Evolutionary conservation across 2,888 invertebrate genomes (phyloP).

Genomic region (Tetranychus piercei): DNA sequence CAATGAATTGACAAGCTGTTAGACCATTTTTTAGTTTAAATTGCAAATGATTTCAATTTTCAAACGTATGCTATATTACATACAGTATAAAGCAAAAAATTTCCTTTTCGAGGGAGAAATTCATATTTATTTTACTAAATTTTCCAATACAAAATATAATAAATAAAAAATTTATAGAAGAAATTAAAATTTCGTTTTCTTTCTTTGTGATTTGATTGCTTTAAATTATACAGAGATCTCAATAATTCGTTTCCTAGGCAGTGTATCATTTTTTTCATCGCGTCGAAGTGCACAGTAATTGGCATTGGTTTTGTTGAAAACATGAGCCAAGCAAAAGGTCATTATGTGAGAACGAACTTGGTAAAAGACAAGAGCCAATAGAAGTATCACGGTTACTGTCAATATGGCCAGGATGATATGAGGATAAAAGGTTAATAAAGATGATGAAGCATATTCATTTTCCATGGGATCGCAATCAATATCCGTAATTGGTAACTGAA

Average conservation of each 20-base stretch:
- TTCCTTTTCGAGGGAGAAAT: no score
- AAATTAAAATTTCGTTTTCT: no score
- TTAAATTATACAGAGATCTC: neutral
- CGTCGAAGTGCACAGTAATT: neutral
- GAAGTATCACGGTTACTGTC: neutral
- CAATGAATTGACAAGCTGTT: no score
- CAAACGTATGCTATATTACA: no score
- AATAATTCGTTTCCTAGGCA: neutral
- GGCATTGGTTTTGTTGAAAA: neutral
- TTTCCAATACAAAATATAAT: no score
- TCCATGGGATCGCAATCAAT: conserved; percentile 26
- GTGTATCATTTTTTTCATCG: neutral
- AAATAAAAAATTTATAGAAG: no score
- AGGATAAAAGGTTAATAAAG: neutral
- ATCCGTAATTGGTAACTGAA: conserved; percentile 24
- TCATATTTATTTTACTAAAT: no score
- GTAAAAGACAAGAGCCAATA: neutral
- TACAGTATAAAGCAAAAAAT: no score
- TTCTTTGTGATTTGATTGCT: no score
- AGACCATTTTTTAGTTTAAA: no score
- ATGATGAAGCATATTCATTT: neutral
- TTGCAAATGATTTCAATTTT: no score
- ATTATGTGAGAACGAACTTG: neutral
- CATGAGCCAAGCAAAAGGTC: neutral
- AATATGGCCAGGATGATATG: neutral